These are phyloP conservation scores for Smutsia temminckii DNA, from an alignment of 2,797 vertebrate species.

Conservation along the genomic window DNA sequence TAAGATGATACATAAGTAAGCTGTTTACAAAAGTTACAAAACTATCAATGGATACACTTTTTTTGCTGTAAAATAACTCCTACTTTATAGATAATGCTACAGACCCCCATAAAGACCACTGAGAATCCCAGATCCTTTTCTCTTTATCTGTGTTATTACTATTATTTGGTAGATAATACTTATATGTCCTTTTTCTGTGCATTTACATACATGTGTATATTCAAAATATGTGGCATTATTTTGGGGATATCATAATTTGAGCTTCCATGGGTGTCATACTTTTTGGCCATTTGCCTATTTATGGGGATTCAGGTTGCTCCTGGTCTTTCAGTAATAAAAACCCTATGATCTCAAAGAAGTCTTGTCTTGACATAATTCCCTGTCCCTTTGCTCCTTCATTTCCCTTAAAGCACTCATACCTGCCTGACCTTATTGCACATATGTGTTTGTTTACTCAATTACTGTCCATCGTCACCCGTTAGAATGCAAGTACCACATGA, in stretches of 20 bases:
- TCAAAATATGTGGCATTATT: not conserved
- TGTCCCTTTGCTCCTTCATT: not conserved
- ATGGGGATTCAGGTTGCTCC: not conserved
- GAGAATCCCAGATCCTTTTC: not conserved
- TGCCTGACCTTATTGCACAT: not conserved
- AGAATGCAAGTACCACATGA: not conserved
- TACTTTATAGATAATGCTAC: not conserved
- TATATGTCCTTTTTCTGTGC: not conserved
- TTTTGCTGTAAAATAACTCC: not conserved
- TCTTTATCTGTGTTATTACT: not conserved
- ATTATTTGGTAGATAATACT: not conserved
- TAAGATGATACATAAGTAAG: not conserved
- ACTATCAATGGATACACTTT: too few relatives aligned
- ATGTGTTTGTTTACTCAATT: not conserved
- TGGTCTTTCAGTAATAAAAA: not conserved
- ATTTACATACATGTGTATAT: not conserved
- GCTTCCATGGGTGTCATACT: not conserved
- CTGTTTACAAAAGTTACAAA: not conserved
- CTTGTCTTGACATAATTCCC: not conserved
- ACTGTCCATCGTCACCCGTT: not conserved
- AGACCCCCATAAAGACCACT: too few relatives aligned
- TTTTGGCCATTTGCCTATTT: not conserved
- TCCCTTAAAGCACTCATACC: not conserved
- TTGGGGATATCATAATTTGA: too few relatives aligned
- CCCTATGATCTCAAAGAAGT: not conserved